phyloP scores from a whole-genome alignment of 1,140 invertebrate genomes.

The Tetramorium simillimum region DNA sequence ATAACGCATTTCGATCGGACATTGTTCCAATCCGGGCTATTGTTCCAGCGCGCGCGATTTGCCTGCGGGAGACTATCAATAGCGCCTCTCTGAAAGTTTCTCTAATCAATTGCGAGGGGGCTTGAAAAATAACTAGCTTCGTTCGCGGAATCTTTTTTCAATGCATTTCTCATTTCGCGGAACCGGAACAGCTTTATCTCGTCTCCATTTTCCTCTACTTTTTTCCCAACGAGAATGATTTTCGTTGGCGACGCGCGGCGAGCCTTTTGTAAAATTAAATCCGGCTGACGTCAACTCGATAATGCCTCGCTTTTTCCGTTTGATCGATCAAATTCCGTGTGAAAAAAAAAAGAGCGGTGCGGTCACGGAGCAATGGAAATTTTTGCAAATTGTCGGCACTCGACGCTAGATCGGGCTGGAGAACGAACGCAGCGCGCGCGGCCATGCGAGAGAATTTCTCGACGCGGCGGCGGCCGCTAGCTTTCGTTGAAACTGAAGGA shows the following conservation, averaged over 20 bases:
- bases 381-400: conserved; percentile 63
- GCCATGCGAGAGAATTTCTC: conserved; percentile 53
- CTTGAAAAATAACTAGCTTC: background rate
- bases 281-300: background rate
- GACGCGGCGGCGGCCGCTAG: background rate
- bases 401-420: background rate
- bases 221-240: background rate
- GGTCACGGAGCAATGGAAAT: conserved; percentile 63
- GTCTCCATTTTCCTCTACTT: background rate
- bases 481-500: conserved; percentile 41
- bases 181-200: background rate
- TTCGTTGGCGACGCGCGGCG: background rate
- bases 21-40: background rate
- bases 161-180: background rate
- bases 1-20: conserved; percentile 10
- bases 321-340: conserved; percentile 57
- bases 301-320: background rate
- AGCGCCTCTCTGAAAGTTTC: background rate
- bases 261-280: background rate
- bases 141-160: background rate
- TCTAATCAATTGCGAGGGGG: background rate
- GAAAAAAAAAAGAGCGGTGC: conserved; percentile 22
- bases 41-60: background rate
- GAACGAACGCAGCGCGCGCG: background rate
- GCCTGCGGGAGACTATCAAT: background rate